A percentile compares a stretch with the other conserved stretches of the same genome.
These are phyloP conservation scores for Telmatochromis bifrenatus DNA, from an alignment of 2,113 vertebrate genomes.

Conservation along the genomic window DNA sequence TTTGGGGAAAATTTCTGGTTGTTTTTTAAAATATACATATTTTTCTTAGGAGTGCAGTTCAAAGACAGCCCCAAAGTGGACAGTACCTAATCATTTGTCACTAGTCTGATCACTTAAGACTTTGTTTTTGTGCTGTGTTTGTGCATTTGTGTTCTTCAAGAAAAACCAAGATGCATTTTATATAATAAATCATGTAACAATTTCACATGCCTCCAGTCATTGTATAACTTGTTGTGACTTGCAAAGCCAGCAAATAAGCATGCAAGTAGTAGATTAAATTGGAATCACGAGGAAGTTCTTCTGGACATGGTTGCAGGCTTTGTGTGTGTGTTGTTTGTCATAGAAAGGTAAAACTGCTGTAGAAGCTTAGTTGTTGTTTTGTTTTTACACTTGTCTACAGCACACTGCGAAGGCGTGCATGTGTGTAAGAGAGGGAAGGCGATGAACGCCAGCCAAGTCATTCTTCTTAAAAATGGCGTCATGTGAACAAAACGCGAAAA, in stretches of 20 bases:
- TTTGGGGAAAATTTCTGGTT: background rate
- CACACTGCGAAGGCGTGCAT: background rate
- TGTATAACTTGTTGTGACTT: background rate
- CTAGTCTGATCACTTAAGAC: background rate
- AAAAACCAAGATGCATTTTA: background rate
- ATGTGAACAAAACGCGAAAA: slow-evolving; percentile 53
- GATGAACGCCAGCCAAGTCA: slow-evolving; percentile 41
- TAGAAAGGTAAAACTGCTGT: background rate
- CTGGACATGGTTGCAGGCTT: background rate
- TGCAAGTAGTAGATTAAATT: background rate
- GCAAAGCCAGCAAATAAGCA: background rate
- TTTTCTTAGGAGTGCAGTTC: background rate
- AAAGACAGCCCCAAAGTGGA: background rate
- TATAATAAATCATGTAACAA: background rate
- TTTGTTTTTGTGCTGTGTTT: background rate
- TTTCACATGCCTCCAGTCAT: background rate
- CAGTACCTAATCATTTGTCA: background rate
- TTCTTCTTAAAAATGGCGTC: slow-evolving; percentile 73
- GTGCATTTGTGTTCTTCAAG: background rate
- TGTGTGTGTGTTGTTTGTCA: background rate
- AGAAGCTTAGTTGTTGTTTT: background rate
- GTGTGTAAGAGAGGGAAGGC: background rate
- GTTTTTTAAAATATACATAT: background rate
- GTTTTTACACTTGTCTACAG: background rate
- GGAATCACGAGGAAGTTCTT: background rate